Conservation (phyloP, 2,797 vertebrate species). For the Hemitrygon akajei region DNA sequence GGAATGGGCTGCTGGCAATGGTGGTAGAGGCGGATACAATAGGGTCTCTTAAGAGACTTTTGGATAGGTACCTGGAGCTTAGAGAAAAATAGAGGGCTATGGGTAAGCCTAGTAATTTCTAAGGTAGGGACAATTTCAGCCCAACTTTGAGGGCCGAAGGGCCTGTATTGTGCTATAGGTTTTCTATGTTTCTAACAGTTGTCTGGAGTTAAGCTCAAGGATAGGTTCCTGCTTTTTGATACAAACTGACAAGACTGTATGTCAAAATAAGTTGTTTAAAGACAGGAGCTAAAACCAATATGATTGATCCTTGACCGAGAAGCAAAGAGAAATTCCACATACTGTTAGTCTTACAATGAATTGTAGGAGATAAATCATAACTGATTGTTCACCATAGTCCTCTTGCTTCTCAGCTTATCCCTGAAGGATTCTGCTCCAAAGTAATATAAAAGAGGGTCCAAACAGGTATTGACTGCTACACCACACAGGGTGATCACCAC, state of each 20-base stretch:
- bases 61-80: no score
- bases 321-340: neutral
- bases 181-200: no score
- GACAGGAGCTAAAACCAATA: neutral
- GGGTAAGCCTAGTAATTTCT: no score
- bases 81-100: no score
- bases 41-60: no score
- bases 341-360: neutral
- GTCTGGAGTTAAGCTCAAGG: neutral
- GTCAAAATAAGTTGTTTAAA: neutral
- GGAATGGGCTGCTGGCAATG: no score
- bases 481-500: conserved; percentile 55
- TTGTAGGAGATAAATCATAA: neutral
- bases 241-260: neutral
- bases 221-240: neutral
- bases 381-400: no score
- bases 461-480: conserved; percentile 58
- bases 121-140: no score
- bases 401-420: conserved; percentile 38
- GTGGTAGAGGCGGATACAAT: no score
- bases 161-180: no score
- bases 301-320: neutral
- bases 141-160: no score
- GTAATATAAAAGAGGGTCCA: conserved; percentile 65
- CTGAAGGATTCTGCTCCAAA: conserved; percentile 64